Percentiles rank a stretch among this genome's conserved stretches.
Evolutionary conservation across 1,140 invertebrate genomes (phyloP).

Genomic region (Dreissena polymorpha): DNA sequence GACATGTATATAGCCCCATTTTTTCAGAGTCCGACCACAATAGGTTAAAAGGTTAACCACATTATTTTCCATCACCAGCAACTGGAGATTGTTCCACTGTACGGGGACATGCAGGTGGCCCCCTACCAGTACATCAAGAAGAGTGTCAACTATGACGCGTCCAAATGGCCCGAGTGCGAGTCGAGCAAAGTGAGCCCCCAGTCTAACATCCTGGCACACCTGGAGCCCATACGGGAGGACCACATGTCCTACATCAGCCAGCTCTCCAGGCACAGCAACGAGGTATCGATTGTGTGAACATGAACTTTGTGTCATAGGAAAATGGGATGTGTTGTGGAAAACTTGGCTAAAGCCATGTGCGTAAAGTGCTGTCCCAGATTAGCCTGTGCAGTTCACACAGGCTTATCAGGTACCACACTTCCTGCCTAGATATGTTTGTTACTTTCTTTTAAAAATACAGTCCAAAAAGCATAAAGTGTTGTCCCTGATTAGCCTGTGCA

Average conservation of each 20-base stretch:
- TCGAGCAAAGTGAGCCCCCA: constrained; percentile 86
- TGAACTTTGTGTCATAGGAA: not conserved
- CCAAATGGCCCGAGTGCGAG: constrained; percentile 92
- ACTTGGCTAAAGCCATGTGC: no score
- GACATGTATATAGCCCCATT: no score
- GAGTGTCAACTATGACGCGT: constrained; percentile 95
- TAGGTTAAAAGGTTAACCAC: no score
- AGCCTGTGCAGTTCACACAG: no score
- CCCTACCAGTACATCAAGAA: constrained; percentile 99
- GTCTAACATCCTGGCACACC: constrained; percentile 96
- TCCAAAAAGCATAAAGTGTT: no score
- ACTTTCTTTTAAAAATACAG: no score
- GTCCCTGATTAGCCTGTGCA: no score
- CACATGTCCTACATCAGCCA: constrained; percentile 99
- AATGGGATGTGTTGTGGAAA: no score
- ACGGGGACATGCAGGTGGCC: constrained; percentile 99
- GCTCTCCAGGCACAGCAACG: constrained; percentile 96
- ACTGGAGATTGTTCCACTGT: constrained; percentile 98
- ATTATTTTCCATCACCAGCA: constrained; percentile 77
- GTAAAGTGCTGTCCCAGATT: no score
- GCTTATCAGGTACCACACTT: no score
- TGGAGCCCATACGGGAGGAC: constrained; percentile 96
- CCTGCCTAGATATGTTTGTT: no score
- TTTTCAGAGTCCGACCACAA: no score
- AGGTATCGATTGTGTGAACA: constrained; percentile 82